These are phyloP conservation scores for Trissonchulus sp. DNA, from an alignment of 2,888 invertebrate species.

Conservation along the genomic window DNA sequence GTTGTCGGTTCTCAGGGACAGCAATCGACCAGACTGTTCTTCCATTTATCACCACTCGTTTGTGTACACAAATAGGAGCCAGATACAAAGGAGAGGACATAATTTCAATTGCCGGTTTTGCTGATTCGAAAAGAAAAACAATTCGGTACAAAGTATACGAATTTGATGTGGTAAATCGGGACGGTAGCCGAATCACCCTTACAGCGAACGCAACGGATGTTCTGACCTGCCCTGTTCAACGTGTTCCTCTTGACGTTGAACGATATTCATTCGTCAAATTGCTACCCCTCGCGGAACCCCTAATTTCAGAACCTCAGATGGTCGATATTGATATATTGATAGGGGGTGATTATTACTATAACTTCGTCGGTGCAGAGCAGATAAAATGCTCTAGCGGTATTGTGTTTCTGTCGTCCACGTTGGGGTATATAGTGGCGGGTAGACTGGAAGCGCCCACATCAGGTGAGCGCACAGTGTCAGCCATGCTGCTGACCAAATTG, in stretches of 20 bases:
- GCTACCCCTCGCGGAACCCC: no score
- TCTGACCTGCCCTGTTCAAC: constrained; percentile 16
- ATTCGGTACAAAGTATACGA: constrained; percentile 2
- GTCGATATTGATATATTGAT: no score
- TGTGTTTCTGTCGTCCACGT: constrained; percentile 4
- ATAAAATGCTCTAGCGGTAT: constrained; percentile 20
- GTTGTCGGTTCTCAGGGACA: no score
- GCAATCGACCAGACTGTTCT: no score
- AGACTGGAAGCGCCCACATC: not conserved
- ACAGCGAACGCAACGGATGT: constrained; percentile 5
- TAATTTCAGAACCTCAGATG: no score
- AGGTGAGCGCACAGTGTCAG: not conserved
- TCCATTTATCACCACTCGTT: constrained; percentile 15
- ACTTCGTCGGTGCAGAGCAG: no score
- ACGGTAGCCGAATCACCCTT: not conserved
- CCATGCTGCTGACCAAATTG: constrained; percentile 13
- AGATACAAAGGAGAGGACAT: not conserved
- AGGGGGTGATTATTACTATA: no score
- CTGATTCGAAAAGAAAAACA: no score
- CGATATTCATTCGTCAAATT: not conserved
- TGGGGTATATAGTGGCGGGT: constrained; percentile 21
- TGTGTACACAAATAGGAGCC: not conserved
- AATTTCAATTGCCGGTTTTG: no score
- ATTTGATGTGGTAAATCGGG: not conserved
- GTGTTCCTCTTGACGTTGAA: not conserved